Evolutionary conservation across 2,113 vertebrate genomes (phyloP).

Genomic region (Amblyornis subalaris): DNA sequence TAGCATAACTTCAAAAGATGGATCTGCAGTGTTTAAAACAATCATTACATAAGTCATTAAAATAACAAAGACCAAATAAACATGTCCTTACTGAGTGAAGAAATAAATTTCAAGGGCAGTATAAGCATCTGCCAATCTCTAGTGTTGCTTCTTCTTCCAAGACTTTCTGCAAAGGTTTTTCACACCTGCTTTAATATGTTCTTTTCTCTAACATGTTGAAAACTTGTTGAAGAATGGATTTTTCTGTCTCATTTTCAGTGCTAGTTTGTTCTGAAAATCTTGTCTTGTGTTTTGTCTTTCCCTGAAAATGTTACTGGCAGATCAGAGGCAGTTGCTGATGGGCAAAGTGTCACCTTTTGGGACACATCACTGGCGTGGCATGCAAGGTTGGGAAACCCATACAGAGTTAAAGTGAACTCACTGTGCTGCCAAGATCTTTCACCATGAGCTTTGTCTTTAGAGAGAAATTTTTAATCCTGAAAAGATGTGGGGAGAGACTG

Average conservation of each 20-base stretch:
- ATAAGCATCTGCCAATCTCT: not conserved
- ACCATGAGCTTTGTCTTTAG: not conserved
- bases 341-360: not conserved
- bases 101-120: not conserved
- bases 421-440: not conserved
- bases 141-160: not conserved
- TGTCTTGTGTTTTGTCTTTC: not conserved
- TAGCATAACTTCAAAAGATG: constrained; percentile 5
- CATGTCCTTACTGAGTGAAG: not conserved
- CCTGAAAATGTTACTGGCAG: not conserved
- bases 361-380: not conserved
- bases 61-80: constrained; percentile 30
- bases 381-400: not conserved
- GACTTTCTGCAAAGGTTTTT: not conserved
- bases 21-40: not conserved
- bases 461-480: not conserved
- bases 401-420: not conserved
- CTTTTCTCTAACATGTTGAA: not conserved
- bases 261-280: not conserved
- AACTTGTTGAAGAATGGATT: not conserved
- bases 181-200: not conserved
- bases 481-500: not conserved
- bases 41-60: not conserved
- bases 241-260: not conserved
- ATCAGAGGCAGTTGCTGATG: not conserved